These are phyloP conservation scores for Eulemur rufifrons DNA, from an alignment of 2,113 vertebrate species.

Conservation along the genomic window DNA sequence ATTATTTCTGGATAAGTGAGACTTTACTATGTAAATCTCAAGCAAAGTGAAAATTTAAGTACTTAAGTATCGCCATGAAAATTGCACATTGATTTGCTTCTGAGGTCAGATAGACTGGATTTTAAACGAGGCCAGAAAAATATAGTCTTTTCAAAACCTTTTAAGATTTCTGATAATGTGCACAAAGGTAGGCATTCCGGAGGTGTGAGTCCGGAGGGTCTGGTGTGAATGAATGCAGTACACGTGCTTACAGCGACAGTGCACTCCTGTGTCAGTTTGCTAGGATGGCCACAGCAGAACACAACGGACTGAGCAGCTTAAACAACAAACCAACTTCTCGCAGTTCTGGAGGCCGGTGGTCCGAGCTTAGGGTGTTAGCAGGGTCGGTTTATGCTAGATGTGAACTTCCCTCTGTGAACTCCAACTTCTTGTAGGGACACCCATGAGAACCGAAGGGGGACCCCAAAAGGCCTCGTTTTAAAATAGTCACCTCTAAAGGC, in stretches of 20 bases:
- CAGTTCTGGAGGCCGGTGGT: too few species aligned
- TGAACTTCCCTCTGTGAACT: background rate
- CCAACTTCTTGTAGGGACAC: background rate
- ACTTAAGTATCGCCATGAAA: background rate
- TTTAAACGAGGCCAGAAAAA: background rate
- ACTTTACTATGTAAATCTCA: background rate
- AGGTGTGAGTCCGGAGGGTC: fast-evolving
- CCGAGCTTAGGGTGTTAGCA: background rate
- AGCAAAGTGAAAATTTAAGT: background rate
- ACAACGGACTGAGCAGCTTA: background rate
- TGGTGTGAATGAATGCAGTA: fast-evolving
- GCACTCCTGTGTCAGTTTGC: fast-evolving
- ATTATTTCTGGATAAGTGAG: background rate
- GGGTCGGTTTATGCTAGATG: background rate
- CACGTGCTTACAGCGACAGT: fast-evolving
- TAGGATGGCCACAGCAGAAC: fast-evolving
- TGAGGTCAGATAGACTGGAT: background rate
- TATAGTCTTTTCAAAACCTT: background rate
- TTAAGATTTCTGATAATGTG: background rate
- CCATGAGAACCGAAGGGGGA: fast-evolving
- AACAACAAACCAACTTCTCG: fast-evolving
- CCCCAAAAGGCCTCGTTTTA: fast-evolving
- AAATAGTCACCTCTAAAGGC: too few species aligned
- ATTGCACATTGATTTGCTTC: background rate
- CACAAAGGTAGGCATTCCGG: background rate